Conservation (phyloP, 2,113 vertebrate species). For the Romanogobio albipinnatus region DNA sequence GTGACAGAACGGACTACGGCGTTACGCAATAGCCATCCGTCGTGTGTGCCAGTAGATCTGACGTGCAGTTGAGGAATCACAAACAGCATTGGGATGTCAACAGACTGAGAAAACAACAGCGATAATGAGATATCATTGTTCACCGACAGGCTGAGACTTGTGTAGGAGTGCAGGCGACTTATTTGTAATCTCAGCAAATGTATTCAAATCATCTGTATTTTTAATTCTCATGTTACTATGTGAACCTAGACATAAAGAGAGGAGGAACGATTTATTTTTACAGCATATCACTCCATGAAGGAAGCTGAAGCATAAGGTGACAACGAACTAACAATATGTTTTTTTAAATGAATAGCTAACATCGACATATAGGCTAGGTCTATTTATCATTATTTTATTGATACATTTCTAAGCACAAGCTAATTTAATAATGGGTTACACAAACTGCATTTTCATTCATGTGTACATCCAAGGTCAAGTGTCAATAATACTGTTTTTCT, state of each 20-base stretch:
- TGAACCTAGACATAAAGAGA: neutral
- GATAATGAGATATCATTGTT: slow-evolving; percentile 28
- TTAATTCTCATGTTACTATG: neutral
- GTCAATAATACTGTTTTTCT: neutral
- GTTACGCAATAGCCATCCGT: neutral
- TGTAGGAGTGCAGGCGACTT: neutral
- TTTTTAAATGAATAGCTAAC: no score
- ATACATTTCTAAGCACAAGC: no score
- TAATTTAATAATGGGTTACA: neutral
- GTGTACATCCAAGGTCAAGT: neutral
- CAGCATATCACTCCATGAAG: neutral
- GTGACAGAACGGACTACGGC: neutral
- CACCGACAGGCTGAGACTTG: neutral
- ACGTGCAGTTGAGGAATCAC: slow-evolving; percentile 6
- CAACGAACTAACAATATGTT: neutral
- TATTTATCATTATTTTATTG: no score
- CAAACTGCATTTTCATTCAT: neutral
- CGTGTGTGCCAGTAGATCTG: neutral
- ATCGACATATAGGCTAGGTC: no score
- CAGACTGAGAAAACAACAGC: slow-evolving; percentile 14
- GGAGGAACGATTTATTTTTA: neutral
- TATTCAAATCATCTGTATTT: slow-evolving; percentile 10
- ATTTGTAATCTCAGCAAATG: neutral
- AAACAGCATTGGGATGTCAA: neutral
- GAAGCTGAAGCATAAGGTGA: neutral